Evolutionary conservation across 2,113 vertebrate species (phyloP), one percentile per base, ranked within the genome.

Genomic region (Corydoras maculifer): DNA sequence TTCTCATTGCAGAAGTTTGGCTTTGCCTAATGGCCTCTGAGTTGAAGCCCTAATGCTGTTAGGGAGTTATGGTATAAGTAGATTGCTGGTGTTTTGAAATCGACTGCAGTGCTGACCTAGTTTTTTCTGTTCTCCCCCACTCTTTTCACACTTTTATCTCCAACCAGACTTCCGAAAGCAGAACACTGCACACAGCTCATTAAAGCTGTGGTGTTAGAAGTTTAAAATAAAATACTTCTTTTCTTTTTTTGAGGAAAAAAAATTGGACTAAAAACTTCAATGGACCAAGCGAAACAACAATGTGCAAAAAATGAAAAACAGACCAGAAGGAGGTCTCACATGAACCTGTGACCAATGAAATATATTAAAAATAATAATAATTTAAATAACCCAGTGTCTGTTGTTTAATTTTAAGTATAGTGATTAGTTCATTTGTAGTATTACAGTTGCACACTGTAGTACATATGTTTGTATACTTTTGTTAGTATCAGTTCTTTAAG

Each of bases 61-160:
- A 79, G 77, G 74, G 77, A 79, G 76, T 79, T 77, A 61, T 73
- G 78, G 75, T 78, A 61, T 78, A 76, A 86, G 81, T 72, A 80
- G 84, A 82, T 84, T 83, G 82, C 80, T 82, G 58, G 69, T 79
- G 68, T 72, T 82, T 83, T 80, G 74, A 74, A 83, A 80, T 81
- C 67, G 80, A 78, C 62, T 31, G 53, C 65, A 77, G 79, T 78
- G 84, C 82, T 83, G 83, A 87, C 85, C 85, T 78, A 87, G 77
- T 86, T 86, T 78, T 77, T 74, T 48, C 14, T 63, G 8, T 10
- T 8, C 9, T 13, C 29, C 43, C 51, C 14, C 60, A 62, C 54
- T 65, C 72, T 81, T 69, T 74, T 69, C 79, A 51, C 69, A 77
- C 72, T 82, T 82, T 76, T 72, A 79, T 78, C 80, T 77, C 74